phyloP scores from a whole-genome alignment of 2,797 vertebrate genomes.

The Enteromius afrohamiltoni region DNA sequence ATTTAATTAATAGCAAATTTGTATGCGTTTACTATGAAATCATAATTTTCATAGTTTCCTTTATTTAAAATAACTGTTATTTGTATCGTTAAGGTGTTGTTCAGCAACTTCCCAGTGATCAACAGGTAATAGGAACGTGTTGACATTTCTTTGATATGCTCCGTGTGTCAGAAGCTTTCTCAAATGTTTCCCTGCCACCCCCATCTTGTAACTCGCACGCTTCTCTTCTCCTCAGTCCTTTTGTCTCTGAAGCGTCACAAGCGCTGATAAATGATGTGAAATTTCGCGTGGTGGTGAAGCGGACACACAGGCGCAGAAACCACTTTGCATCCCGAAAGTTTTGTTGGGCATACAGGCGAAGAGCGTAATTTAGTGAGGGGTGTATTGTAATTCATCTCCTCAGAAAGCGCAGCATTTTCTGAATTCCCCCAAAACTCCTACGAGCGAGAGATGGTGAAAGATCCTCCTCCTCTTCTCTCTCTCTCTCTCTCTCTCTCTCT shows the following conservation, averaged over 20 bases:
- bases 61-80: not conserved
- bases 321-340: not conserved
- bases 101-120: not conserved
- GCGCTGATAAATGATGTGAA: slow-evolving; percentile 35
- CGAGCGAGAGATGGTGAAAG: slow-evolving; percentile 61
- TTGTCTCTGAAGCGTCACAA: slow-evolving; percentile 66
- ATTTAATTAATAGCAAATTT: not conserved
- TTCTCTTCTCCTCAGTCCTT: slow-evolving; percentile 66
- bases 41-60: not conserved
- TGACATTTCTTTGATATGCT: slow-evolving; percentile 38
- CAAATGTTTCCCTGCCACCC: slow-evolving; percentile 68
- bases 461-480: slow-evolving; percentile 25
- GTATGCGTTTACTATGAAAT: not conserved
- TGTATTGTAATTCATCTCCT: slow-evolving; percentile 7
- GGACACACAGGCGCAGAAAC: not conserved
- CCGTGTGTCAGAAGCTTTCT: slow-evolving; percentile 44
- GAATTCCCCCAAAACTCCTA: slow-evolving; percentile 84
- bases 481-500: slow-evolving; percentile 3
- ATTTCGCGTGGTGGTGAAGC: not conserved
- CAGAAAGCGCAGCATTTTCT: slow-evolving; percentile 77
- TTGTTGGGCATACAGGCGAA: not conserved
- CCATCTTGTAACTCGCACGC: slow-evolving; percentile 53
- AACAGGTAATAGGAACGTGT: slow-evolving; percentile 11
- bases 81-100: not conserved
- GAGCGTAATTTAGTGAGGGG: not conserved